Evolutionary conservation across 2,113 vertebrate species (phyloP), one percentile per base, ranked within the genome.

Genomic region (Dolichotis patagonum): DNA sequence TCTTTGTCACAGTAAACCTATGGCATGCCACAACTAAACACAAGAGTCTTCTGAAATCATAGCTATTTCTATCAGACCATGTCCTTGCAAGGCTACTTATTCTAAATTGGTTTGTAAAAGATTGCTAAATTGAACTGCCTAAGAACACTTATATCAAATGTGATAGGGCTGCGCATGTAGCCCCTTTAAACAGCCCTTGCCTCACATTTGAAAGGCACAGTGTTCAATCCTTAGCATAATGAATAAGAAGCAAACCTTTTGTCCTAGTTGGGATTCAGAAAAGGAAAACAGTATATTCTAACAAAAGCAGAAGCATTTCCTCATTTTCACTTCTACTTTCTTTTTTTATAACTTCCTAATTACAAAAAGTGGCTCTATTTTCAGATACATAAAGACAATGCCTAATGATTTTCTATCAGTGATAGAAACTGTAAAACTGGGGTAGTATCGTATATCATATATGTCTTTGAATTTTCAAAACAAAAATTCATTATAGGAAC

Each of bases 1-100:
- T 88, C 43, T 81, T 81, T 58, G n/a, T 67, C 52, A 82, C 35
- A 88, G 63, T 69, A 97, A 95, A 94, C 65, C 17, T 62, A 69
- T 63, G 28, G 35, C 62, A 96, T 5, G 20, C 32, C 62, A 81
- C n/a, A 94, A 60, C 30, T 83, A 32, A 91, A 89, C 22, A 77
- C 12, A 86, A 80, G 46, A 84, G 12, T 56, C 22, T 91, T 85
- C 52, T 85, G 35, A 78, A 65, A 35, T 46, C 62, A 94, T 87
- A 60, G 60, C 22, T 90, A 14, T 75, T 90, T 82, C 46, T 94
- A 69, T 62, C 24, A 81, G 13, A 94, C 20, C 35, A 88, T 7
- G 3, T 58, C 46, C 78, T 26, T 94, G 28, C 63, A 71, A 56
- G 2, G 4, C 17, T 88, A 67, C 41, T 88, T 90, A 2, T 78